Percentiles rank a stretch among this genome's conserved stretches.
Evolutionary conservation across 2,888 invertebrate genomes (phyloP).

Genomic region (Sclerodermus sp.): DNA sequence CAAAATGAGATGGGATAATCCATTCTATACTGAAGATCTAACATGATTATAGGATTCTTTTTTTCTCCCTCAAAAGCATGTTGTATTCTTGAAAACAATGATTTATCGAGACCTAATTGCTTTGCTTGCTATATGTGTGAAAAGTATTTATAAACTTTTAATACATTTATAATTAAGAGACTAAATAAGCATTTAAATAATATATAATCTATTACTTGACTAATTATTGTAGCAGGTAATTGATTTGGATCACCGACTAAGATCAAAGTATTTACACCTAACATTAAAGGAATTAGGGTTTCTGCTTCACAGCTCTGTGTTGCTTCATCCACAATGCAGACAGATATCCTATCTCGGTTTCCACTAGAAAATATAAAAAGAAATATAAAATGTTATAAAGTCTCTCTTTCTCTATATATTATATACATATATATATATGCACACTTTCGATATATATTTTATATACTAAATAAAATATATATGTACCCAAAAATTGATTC

Average conservation of each 20-base stretch:
- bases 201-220: constrained; percentile 5
- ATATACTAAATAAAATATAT: not conserved
- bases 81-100: constrained; percentile 76
- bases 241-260: constrained; percentile 88
- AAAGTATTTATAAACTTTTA: not conserved
- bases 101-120: constrained; percentile 70
- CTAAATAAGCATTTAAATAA: too few relatives aligned
- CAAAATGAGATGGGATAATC: constrained; percentile 77
- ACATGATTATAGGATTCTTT: constrained; percentile 60
- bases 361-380: constrained; percentile 15
- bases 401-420: too few relatives aligned
- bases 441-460: too few relatives aligned
- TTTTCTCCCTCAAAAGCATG: constrained; percentile 60
- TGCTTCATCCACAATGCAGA: constrained; percentile 84
- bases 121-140: constrained; percentile 66
- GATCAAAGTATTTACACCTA: constrained; percentile 74
- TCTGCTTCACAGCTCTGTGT: constrained; percentile 86
- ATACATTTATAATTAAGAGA: too few relatives aligned
- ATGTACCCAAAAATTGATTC: constrained; percentile 43
- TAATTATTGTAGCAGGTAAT: constrained; percentile 75
- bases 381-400: not conserved
- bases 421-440: too few relatives aligned
- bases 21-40: constrained; percentile 84
- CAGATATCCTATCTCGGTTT: constrained; percentile 33
- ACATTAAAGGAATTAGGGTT: constrained; percentile 75